Evolutionary conservation across 2,797 vertebrate species (phyloP).

Genomic region (Dromococcyx pavoninus): DNA sequence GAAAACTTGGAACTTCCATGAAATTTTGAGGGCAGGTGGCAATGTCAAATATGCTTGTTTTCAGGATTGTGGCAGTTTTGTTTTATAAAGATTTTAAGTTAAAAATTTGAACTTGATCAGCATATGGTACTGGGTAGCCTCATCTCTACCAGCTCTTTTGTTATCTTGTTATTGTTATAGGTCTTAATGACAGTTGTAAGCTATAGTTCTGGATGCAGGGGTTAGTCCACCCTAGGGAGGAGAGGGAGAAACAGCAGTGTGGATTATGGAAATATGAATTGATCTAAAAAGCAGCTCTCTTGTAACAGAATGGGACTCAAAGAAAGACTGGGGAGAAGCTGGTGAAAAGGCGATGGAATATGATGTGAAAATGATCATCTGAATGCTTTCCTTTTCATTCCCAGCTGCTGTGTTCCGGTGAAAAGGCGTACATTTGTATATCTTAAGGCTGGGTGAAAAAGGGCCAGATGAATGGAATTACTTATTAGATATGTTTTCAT

Average conservation of each 20-base stretch:
- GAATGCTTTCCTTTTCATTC: slow-evolving; percentile 90
- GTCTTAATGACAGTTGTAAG: slow-evolving; percentile 98
- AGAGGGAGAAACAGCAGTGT: slow-evolving; percentile 88
- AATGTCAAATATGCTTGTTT: slow-evolving; percentile 15
- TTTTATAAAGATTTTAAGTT: slow-evolving; percentile 69
- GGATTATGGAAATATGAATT: slow-evolving; percentile 99
- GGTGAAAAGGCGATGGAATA: slow-evolving; percentile 90
- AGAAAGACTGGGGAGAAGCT: slow-evolving; percentile 90
- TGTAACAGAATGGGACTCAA: slow-evolving; percentile 90
- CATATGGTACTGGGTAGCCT: slow-evolving; percentile 93
- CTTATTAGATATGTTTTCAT: slow-evolving; percentile 80
- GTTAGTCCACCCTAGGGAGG: slow-evolving; percentile 94
- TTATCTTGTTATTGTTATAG: slow-evolving; percentile 93
- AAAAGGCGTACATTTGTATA: slow-evolving; percentile 89
- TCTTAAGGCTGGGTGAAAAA: slow-evolving; percentile 80
- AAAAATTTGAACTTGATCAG: slow-evolving; percentile 81
- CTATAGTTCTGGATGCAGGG: slow-evolving; percentile 91
- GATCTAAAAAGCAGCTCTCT: slow-evolving; percentile 87
- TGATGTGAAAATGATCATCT: slow-evolving; percentile 89
- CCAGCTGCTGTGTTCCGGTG: slow-evolving; percentile 90
- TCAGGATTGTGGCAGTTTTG: slow-evolving; percentile 76
- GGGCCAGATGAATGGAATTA: slow-evolving; percentile 79
- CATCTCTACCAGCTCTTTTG: slow-evolving; percentile 90
- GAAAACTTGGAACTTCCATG: not conserved
- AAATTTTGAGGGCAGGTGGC: slow-evolving; percentile 9